Evolutionary conservation across 2,113 vertebrate genomes (phyloP).

Genomic region (Gymnobelideus leadbeateri): DNA sequence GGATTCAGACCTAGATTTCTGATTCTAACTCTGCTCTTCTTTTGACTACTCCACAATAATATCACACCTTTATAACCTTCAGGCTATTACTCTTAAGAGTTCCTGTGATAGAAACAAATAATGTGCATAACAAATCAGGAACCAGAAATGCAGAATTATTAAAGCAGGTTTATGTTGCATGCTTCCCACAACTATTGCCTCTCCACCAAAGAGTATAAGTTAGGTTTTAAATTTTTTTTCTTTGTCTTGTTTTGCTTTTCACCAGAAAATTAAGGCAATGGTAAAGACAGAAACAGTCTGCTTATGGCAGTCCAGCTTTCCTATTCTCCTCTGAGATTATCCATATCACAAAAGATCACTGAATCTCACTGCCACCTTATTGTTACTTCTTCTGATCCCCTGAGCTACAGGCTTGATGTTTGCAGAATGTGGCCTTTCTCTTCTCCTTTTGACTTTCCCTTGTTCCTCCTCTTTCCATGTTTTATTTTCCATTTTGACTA

Average conservation of each 20-base stretch:
- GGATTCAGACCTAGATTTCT: neutral
- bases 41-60: neutral
- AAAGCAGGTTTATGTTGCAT: neutral
- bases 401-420: neutral
- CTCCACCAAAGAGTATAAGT: neutral
- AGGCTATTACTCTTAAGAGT: neutral
- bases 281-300: neutral
- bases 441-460: neutral
- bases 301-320: neutral
- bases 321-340: neutral
- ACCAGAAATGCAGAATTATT: neutral
- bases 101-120: neutral
- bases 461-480: neutral
- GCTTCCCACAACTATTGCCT: neutral
- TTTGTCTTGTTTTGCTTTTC: neutral
- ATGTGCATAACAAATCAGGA: neutral
- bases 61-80: neutral
- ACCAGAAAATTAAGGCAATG: neutral
- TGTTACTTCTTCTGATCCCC: neutral
- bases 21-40: neutral
- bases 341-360: neutral
- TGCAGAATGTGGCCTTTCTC: neutral
- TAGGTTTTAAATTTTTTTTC: neutral
- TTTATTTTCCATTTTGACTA: neutral
- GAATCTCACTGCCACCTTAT: neutral